Evolutionary conservation across 2,113 vertebrate genomes (phyloP), one percentile per base, ranked within the genome.

Genomic region (Leucosticte australis): DNA sequence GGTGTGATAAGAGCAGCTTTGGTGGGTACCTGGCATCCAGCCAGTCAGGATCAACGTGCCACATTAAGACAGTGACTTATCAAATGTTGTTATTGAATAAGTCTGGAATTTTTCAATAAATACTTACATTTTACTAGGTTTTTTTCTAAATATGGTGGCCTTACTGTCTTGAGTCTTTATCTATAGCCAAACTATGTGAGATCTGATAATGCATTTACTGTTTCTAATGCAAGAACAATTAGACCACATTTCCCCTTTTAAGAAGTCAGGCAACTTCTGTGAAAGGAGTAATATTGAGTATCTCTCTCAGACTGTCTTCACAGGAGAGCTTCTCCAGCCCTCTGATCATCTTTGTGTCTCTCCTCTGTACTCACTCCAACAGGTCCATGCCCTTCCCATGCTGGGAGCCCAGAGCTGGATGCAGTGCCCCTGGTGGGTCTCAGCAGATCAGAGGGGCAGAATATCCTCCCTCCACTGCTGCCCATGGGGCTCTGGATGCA

Each of bases 311-410:
- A 27, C 27, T 19, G 9, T 88, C 18, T 39, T 44, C 37, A 33
- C 30, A 33, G 22, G 9, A 28, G 33, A 74, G 33, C 27, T 13
- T 22, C 76, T 69, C 33, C 9, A 85, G 7, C 2, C 4, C 17
- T 18, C 27, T 52, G 28, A 21, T 59, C 3, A 21, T 13, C 23
- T 20, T 33, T 53, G 22, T 73, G 13, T 22, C 13, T 27, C 13
- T 41, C 18, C 13, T 52, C 39, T 89, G 33, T 3, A 2, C 19
- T 74, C 0, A 1, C 6, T 46, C 13, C 11, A 16, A 0, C 15
- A 24, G 13, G 15, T 59, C 15, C 4, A 0, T 73, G 15, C 2
- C 19, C 5, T 1, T 74, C 6, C 33, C 8, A 6, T 67, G 13
- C 37, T 12, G 67, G 35, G 21, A 28, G 21, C 35, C 42, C 31